Conservation (phyloP, 2,888 invertebrate species). For the Cheilosia vernalis region DNA sequence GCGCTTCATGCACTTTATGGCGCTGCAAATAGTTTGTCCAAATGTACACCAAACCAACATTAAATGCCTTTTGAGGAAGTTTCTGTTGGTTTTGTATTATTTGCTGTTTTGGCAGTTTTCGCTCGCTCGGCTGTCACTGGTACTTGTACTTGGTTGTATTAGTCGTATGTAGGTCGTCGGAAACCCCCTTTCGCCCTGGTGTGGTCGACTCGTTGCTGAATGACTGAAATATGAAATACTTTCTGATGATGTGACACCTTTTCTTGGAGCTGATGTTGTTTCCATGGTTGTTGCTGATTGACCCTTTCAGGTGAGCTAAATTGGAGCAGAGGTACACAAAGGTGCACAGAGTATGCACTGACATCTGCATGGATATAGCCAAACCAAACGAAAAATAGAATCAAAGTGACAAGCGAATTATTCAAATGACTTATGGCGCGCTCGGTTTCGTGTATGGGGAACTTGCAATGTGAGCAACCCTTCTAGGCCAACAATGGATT, state of each 20-base stretch:
- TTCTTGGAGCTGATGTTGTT: conserved; percentile 41
- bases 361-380: background rate
- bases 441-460: conserved; percentile 19
- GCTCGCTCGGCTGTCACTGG: conserved; percentile 1
- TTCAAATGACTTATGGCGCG: conserved; percentile 33
- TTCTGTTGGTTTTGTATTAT: conserved; percentile 7
- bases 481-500: conserved; percentile 56
- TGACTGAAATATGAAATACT: conserved; percentile 19
- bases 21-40: conserved; percentile 16
- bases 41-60: background rate
- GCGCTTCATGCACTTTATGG: conserved; percentile 14
- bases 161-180: conserved; percentile 39
- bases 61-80: conserved; percentile 9
- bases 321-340: conserved; percentile 49
- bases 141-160: background rate
- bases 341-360: conserved; percentile 4
- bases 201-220: conserved; percentile 28
- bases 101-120: conserved; percentile 49
- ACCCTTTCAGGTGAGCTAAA: conserved; percentile 66
- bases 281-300: conserved; percentile 36
- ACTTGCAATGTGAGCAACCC: conserved; percentile 66
- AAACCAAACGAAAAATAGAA: conserved; percentile 7
- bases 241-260: conserved; percentile 69
- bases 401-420: conserved; percentile 39
- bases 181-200: conserved; percentile 29